Evolutionary conservation across 2,797 vertebrate genomes (phyloP).

Genomic region (Kryptolebias ocellatus): DNA sequence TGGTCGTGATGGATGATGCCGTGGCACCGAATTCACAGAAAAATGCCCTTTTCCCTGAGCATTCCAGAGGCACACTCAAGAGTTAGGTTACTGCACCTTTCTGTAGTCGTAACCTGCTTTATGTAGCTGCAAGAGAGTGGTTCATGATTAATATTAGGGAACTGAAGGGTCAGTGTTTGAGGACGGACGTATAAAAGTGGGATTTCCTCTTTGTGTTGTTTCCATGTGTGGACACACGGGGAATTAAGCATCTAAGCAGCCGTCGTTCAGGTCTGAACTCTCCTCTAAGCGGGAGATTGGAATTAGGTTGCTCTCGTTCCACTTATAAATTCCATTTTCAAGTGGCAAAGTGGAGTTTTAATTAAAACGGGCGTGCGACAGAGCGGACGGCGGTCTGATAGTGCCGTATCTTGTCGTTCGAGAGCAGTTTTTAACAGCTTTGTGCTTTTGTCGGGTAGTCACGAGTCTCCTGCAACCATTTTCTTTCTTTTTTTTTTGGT

Average conservation of each 20-base stretch:
- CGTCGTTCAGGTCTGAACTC: conserved; percentile 12
- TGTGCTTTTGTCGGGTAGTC: conserved; percentile 6
- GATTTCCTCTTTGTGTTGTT: conserved; percentile 1
- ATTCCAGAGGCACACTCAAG: not conserved
- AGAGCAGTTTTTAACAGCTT: conserved; percentile 7
- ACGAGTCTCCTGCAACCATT: not conserved
- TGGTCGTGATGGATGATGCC: not conserved
- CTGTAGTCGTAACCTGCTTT: not conserved
- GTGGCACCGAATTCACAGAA: not conserved
- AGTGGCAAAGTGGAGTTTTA: conserved; percentile 37
- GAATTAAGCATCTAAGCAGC: conserved; percentile 30
- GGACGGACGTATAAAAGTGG: not conserved
- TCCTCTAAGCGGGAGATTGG: conserved; percentile 17
- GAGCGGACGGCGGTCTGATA: not conserved
- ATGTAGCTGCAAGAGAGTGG: not conserved
- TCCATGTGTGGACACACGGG: not conserved
- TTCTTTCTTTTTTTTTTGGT: not conserved
- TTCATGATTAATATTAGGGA: not conserved
- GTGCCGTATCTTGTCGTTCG: not conserved
- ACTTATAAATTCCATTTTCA: conserved; percentile 38
- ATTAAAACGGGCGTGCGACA: conserved; percentile 33
- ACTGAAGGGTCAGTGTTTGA: not conserved
- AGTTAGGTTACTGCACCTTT: not conserved
- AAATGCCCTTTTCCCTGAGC: not conserved
- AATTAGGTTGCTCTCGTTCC: conserved; percentile 33